Conservation (phyloP, 2,797 vertebrate genomes). For the Melanotaenia parkinsoni region DNA sequence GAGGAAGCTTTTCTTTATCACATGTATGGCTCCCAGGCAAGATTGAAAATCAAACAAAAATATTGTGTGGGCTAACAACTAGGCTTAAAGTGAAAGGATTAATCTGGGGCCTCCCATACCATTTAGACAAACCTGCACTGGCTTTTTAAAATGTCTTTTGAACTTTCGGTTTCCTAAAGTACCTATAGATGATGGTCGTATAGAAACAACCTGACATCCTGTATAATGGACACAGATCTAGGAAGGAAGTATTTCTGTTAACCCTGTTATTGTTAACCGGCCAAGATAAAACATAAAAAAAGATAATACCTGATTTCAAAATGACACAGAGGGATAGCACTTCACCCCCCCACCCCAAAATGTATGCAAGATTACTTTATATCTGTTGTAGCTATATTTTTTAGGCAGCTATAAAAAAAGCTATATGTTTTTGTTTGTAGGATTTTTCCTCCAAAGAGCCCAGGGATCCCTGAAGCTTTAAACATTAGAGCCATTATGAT, state of each 20-base stretch:
- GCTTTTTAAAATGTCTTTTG: constrained; percentile 32
- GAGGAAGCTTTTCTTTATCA: constrained; percentile 46
- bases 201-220: not conserved
- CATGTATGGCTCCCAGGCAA: constrained; percentile 32
- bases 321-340: too few species aligned
- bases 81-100: constrained; percentile 41
- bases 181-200: constrained; percentile 23
- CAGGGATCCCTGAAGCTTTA: too few species aligned
- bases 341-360: too few species aligned
- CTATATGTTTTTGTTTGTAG: not conserved
- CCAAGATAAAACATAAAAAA: too few species aligned
- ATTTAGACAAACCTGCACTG: constrained; percentile 14
- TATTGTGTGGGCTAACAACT: constrained; percentile 26
- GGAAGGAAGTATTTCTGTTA: not conserved
- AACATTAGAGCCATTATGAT: too few species aligned
- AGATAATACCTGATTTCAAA: too few species aligned
- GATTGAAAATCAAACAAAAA: constrained; percentile 50
- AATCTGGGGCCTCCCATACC: constrained; percentile 17
- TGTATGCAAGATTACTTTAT: too few species aligned
- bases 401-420: not conserved
- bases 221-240: not conserved
- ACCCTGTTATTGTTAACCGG: not conserved
- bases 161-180: constrained; percentile 30
- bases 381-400: not conserved
- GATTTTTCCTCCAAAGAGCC: not conserved